Evolutionary conservation across 2,888 invertebrate genomes (phyloP).

Genomic region (Epirrhoe tristata): DNA sequence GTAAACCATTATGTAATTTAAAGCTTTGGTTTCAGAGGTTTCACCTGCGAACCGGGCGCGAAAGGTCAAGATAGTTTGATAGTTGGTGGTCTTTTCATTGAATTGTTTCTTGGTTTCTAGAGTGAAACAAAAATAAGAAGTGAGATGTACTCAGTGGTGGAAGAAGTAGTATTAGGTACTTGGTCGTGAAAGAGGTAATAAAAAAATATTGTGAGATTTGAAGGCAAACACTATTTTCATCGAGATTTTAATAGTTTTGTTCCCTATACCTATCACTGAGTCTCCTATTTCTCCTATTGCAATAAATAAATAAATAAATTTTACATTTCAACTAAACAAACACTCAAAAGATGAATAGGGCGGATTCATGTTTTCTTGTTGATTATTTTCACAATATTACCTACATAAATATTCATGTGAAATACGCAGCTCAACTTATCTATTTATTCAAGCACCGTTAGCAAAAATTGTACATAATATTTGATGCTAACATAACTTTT

Average conservation of each 20-base stretch:
- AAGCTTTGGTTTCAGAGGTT: slow-evolving; percentile 2
- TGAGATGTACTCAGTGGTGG: too few relatives aligned
- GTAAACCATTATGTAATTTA: slow-evolving; percentile 7
- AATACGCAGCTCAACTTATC: slow-evolving; percentile 40
- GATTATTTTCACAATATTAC: slow-evolving; percentile 13
- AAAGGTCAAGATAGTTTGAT: not conserved
- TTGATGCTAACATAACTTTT: slow-evolving; percentile 74
- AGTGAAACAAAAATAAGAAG: not conserved
- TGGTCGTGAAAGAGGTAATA: too few relatives aligned
- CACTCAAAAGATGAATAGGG: not conserved
- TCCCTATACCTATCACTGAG: too few relatives aligned
- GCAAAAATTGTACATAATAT: slow-evolving; percentile 69
- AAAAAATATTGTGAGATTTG: too few relatives aligned
- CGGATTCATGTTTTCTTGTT: not conserved
- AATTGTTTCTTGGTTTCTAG: not conserved
- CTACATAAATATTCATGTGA: slow-evolving; percentile 10
- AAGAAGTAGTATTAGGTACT: too few relatives aligned
- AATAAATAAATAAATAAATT: too few relatives aligned
- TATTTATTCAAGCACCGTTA: slow-evolving; percentile 53
- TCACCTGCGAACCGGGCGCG: not conserved
- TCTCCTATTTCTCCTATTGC: too few relatives aligned
- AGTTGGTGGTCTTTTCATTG: too few relatives aligned
- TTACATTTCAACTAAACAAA: not conserved
- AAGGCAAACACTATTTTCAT: too few relatives aligned
- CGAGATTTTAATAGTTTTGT: too few relatives aligned